These are phyloP conservation scores for Alexandromys fortis DNA, from an alignment of 2,113 vertebrate genomes.

Conservation along the genomic window DNA sequence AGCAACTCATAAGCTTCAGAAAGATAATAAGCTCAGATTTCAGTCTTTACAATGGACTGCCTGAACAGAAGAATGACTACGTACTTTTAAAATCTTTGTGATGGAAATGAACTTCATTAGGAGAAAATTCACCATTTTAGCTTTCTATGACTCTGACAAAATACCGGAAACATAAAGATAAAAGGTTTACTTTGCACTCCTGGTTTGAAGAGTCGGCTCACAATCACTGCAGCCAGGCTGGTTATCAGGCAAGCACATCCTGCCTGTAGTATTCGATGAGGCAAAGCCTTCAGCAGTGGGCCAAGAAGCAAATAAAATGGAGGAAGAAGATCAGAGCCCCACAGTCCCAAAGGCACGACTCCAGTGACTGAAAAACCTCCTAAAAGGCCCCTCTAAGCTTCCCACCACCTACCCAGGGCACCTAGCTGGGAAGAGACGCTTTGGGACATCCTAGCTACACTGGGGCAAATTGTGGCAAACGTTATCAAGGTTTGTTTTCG, in stretches of 20 bases:
- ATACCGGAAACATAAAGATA: not conserved
- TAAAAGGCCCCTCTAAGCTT: not conserved
- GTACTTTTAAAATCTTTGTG: not conserved
- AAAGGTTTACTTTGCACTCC: not conserved
- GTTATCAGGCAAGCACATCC: not conserved
- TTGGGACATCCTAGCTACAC: not conserved
- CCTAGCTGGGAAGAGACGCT: not conserved
- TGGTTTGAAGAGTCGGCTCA: not conserved
- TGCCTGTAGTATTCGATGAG: no score
- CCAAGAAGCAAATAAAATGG: not conserved
- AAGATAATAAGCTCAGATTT: slow-evolving; percentile 41
- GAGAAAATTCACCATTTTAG: slow-evolving; percentile 31
- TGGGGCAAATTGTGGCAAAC: not conserved
- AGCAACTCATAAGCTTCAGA: not conserved
- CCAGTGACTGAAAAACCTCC: not conserved
- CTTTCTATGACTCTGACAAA: not conserved
- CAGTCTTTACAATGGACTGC: not conserved
- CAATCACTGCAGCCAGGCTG: not conserved
- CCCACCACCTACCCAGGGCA: not conserved
- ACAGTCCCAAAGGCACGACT: not conserved
- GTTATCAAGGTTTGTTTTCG: not conserved
- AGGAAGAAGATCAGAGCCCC: not conserved
- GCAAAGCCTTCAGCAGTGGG: not conserved
- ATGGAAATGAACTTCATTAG: slow-evolving; percentile 27
- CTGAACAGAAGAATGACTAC: slow-evolving; percentile 21